Conservation (phyloP, 53 echinoderm and acorn worm species). For the Zoroaster sp. region DNA sequence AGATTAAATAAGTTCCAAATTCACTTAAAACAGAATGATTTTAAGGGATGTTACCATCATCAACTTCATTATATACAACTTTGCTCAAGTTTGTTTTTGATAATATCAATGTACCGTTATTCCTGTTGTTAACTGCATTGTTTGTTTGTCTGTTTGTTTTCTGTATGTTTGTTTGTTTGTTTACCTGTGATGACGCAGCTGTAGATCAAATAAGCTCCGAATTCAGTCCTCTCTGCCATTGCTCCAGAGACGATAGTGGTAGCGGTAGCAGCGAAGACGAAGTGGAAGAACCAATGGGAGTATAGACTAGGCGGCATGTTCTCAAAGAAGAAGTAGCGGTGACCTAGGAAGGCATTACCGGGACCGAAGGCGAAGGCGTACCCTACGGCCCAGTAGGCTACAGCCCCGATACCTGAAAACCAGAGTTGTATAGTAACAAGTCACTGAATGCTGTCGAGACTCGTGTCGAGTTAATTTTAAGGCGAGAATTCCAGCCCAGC, state of each 20-base stretch:
- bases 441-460: not conserved
- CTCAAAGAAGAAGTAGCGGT: slow-evolving; percentile 85
- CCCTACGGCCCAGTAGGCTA: slow-evolving; percentile 85
- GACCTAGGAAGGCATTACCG: slow-evolving; percentile 76
- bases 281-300: slow-evolving; percentile 86
- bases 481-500: not conserved
- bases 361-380: slow-evolving; percentile 94
- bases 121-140: too few species aligned
- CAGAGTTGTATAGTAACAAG: not conserved
- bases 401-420: slow-evolving; percentile 72
- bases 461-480: not conserved
- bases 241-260: slow-evolving; percentile 95
- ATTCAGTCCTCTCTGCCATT: slow-evolving; percentile 87
- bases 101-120: too few species aligned
- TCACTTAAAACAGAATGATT: too few species aligned
- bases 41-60: too few species aligned
- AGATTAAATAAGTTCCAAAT: too few species aligned
- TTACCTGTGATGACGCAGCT: slow-evolving; percentile 75
- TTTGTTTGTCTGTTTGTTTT: too few species aligned
- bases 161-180: not conserved
- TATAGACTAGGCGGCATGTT: slow-evolving; percentile 38
- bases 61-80: too few species aligned
- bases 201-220: slow-evolving; percentile 80
- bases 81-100: too few species aligned
- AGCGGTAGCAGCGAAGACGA: slow-evolving; percentile 92